Conservation (phyloP, 1,140 invertebrate genomes). For the Drosophila repletoides region DNA sequence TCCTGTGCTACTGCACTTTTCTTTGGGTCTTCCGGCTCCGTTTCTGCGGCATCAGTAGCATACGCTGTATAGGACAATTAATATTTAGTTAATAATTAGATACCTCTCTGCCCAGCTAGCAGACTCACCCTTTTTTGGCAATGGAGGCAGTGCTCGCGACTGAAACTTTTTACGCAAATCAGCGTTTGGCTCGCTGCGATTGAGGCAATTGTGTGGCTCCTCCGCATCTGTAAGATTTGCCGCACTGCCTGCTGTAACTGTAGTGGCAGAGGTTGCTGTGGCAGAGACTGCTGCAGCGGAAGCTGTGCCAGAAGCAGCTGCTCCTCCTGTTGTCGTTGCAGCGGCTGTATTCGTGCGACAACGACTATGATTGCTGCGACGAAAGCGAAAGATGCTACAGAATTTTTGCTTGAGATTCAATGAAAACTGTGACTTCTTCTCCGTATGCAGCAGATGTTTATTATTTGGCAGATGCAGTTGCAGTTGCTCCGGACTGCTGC, state of each 20-base stretch:
- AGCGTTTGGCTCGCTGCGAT: conserved; percentile 57
- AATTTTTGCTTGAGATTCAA: conserved; percentile 92
- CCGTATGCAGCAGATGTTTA: conserved; percentile 81
- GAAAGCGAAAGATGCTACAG: conserved; percentile 91
- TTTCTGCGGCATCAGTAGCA: conserved; percentile 68
- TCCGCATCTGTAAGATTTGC: conserved; percentile 25
- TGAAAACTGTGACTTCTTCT: conserved; percentile 81
- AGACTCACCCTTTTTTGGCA: conserved; percentile 86
- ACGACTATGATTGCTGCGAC: conserved; percentile 83
- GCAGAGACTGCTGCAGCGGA: conserved; percentile 10
- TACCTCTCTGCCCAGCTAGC: background rate
- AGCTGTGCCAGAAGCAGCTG: conserved; percentile 3
- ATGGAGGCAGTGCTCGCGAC: conserved; percentile 89
- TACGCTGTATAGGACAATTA: conserved; percentile 50
- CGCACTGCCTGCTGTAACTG: background rate
- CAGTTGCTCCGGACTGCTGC: conserved; percentile 29
- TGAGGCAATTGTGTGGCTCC: conserved; percentile 25
- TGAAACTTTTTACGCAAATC: conserved; percentile 83
- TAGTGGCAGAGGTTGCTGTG: conserved; percentile 6
- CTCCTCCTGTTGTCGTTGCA: conserved; percentile 2
- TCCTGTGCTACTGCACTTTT: conserved; percentile 48
- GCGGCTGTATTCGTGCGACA: conserved; percentile 40
- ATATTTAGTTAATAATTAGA: background rate
- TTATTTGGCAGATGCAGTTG: conserved; percentile 43
- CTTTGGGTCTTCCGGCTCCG: conserved; percentile 63